Base-by-base conservation (phyloP, 2,113 vertebrate genomes). In the Chionodraco myersi region DNA sequence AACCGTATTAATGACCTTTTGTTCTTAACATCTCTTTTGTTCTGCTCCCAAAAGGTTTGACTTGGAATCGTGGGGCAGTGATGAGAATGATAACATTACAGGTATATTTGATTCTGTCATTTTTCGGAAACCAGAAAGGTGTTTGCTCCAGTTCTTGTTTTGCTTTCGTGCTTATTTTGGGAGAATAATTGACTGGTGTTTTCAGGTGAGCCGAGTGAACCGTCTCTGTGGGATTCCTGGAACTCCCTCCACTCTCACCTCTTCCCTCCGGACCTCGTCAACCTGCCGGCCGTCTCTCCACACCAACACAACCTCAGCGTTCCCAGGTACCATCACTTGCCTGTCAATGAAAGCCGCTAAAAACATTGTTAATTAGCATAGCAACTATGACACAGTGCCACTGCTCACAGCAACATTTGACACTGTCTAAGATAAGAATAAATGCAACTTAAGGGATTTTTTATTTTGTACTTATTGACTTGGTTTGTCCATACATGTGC, bases 41-140 rank as follows among this genome's bases (percentile, higher is more conserved):
- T 67, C 13, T 64, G 4, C 34, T 53, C 14, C 13, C 15, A 16
- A 8, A 79, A 96, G 95, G 84, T 94, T 96, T 79, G 94, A 95
- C 81, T 48, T 92, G 86, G 94, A 94, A 10, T 94, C 92, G 0
- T 94, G 93, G 92, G 92, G 91, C 86, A 96, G 94, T 56, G 94
- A 96, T 75, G 94, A 95, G 41, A 93, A 92, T 10, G 93, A 94
- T 3, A 93, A 86, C 45, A 77, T 89, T 6, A 26, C 92, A 91
- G 93, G 94, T 95, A 75, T 18, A 16, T 77, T 63, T 71, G 36
- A 67, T 34, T 60, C 12, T 14, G 58, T 14, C 6, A 1, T 51
- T 0, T n/a, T 12, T 62, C 79, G 36, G 11, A 45, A 58, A 64
- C 2, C 1, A 13, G 2, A 67, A 53, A 59, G 16, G 23, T 0